Evolutionary conservation across 2,888 invertebrate genomes (phyloP), one percentile per base, ranked within the genome.

Genomic region (Leistus spinibarbis): DNA sequence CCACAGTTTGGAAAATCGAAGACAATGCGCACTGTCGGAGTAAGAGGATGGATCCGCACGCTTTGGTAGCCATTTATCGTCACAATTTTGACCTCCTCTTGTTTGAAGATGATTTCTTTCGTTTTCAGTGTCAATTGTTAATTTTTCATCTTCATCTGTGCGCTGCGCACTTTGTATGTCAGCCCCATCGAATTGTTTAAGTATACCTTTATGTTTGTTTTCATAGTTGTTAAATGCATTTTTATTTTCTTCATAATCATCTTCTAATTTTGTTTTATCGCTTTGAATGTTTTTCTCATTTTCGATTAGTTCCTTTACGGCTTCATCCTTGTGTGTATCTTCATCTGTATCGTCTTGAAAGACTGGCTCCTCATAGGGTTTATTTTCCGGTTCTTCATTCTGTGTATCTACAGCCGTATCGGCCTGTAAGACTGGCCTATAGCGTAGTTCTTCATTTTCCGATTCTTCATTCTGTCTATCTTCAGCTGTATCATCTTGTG

Each of bases 1-100:
- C 88, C 88, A 88, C 72, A 87, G 78, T 68, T 88, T 85, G 40
- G 87, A 87, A 79, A 87, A 88, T 60, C 86, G 84, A 16, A 89
- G 81, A 78, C 89, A 89, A 78, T 89, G 88, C 1, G 88, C 84
- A 72, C 88, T 88, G 76, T 86, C 85, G 69, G 86, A 85, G 79
- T 86, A 87, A 13, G 83, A 83, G 19, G 83, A 81, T 3, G 85
- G 83, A 78, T 87, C 81, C 4, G 82, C 80, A 72, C 84, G 78
- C 3, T 82, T 75, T 0, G 87, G 86, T 22, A 84, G 84, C 67
- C 80, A 81, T 24, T 78, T 79, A 79, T 87, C 84, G 70, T 82
- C 81, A 78, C 88, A 88, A 79, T 86, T 84, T 81, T 88, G 88
- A 9, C 87, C 87, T n/a, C 88, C 88, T 13, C 88, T 82, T 65